Conservation (phyloP, 2,797 vertebrate species). For the Diplodus sargus region DNA sequence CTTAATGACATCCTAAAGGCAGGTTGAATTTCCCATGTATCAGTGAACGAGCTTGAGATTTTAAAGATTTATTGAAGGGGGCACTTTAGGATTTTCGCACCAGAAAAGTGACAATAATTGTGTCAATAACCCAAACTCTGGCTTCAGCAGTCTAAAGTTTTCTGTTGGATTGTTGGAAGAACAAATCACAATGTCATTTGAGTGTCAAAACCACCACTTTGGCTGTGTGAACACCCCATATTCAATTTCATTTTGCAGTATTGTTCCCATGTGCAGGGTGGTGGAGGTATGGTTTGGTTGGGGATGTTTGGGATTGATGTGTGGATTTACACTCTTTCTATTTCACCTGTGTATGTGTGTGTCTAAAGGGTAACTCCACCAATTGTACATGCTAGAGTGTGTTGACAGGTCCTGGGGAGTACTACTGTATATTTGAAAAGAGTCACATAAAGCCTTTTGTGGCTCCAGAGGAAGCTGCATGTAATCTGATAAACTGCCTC, state of each 20-base stretch:
- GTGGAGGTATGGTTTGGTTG: background rate
- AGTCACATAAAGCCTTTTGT: too few relatives aligned
- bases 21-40: too few relatives aligned
- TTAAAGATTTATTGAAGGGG: background rate
- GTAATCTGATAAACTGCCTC: too few relatives aligned
- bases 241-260: slow-evolving; percentile 17
- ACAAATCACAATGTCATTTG: background rate
- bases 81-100: background rate
- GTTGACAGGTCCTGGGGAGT: too few relatives aligned
- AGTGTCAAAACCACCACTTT: background rate
- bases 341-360: slow-evolving; percentile 7
- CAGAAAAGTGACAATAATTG: too few relatives aligned
- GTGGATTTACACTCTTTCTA: slow-evolving; percentile 10
- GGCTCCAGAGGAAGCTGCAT: too few relatives aligned
- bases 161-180: background rate
- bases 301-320: background rate
- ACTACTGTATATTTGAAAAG: too few relatives aligned
- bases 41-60: background rate
- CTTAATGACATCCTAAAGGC: background rate
- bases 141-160: background rate
- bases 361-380: background rate
- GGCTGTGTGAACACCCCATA: slow-evolving; percentile 18
- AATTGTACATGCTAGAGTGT: too few relatives aligned
- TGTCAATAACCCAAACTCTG: background rate
- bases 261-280: background rate